Percentiles rank a stretch among this genome's conserved stretches.
Evolutionary conservation across 2,113 vertebrate species (phyloP).

Genomic region (Petroica traversi): DNA sequence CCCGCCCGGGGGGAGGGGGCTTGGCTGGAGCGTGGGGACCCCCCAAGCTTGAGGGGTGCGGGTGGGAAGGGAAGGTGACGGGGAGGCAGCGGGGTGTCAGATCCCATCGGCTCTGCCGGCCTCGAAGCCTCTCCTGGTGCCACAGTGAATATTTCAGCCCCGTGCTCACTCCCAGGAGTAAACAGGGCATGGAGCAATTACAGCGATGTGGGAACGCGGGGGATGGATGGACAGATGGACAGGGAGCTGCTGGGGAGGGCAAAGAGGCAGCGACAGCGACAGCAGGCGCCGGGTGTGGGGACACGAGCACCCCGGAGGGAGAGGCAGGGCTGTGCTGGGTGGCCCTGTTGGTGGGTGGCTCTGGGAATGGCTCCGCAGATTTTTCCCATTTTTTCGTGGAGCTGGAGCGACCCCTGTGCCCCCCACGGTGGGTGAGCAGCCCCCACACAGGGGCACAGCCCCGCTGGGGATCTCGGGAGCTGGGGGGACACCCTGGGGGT

Average conservation of each 20-base stretch:
- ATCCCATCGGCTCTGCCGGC: not conserved
- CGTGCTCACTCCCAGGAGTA: not conserved
- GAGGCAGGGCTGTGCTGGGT: not conserved
- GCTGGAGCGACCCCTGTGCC: not conserved
- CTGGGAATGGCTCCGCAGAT: not conserved
- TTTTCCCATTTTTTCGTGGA: rapidly evolving
- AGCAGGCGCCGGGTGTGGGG: too few relatives aligned
- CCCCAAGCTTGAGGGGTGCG: not conserved
- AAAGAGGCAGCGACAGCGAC: too few relatives aligned
- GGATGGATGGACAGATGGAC: not conserved
- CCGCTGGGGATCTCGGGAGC: not conserved
- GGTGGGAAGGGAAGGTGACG: slow-evolving; percentile 25
- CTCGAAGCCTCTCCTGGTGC: slow-evolving; percentile 30
- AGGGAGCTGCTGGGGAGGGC: too few relatives aligned
- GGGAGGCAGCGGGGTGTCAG: slow-evolving; percentile 39
- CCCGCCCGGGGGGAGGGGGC: not conserved
- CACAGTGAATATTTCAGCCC: slow-evolving; percentile 63
- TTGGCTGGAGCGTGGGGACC: not conserved
- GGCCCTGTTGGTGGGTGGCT: not conserved
- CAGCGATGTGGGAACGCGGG: not conserved
- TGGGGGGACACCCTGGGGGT: not conserved
- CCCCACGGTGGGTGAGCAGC: not conserved
- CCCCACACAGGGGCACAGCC: not conserved
- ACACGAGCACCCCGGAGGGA: too few relatives aligned
- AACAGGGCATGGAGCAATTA: not conserved